Conservation (phyloP, 2,113 vertebrate genomes). For the Peromyscus polionotus region DNA sequence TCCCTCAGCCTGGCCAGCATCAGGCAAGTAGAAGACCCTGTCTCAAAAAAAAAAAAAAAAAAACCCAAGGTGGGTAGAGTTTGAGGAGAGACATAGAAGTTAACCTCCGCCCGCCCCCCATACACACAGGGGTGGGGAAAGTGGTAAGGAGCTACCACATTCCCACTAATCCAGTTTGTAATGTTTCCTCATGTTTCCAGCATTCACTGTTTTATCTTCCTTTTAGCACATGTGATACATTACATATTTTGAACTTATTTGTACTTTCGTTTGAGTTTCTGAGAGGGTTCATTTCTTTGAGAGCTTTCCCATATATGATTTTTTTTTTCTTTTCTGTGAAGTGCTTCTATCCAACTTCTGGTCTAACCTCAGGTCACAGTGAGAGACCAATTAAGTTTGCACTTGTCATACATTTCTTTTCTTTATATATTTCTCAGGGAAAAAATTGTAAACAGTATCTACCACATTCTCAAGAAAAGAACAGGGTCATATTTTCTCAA, state of each 20-base stretch:
- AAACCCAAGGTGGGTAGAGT: not conserved
- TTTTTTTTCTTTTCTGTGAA: conserved; percentile 18
- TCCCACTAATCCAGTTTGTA: not conserved
- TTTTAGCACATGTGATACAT: not conserved
- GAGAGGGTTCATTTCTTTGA: not conserved
- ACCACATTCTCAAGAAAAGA: conserved; percentile 55
- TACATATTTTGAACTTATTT: conserved; percentile 1
- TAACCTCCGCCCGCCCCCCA: too few species aligned
- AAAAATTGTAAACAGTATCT: conserved; percentile 27
- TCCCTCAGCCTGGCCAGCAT: not conserved
- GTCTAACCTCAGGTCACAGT: not conserved
- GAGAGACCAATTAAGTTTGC: conserved; percentile 20
- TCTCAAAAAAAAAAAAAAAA: not conserved
- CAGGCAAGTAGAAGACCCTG: not conserved
- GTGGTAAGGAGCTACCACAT: not conserved
- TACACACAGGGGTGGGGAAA: not conserved
- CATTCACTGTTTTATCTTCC: not conserved
- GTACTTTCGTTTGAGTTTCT: conserved; percentile 34
- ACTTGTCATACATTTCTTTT: not conserved
- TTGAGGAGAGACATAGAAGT: not conserved
- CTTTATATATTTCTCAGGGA: not conserved
- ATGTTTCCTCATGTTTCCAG: not conserved
- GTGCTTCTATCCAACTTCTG: not conserved
- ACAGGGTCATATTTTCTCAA: conserved; percentile 49
- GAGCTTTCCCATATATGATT: not conserved